Percentiles rank a stretch among this genome's conserved stretches.
Evolutionary conservation across 2,888 invertebrate species (phyloP).

Genomic region (Pollenia labialis): DNA sequence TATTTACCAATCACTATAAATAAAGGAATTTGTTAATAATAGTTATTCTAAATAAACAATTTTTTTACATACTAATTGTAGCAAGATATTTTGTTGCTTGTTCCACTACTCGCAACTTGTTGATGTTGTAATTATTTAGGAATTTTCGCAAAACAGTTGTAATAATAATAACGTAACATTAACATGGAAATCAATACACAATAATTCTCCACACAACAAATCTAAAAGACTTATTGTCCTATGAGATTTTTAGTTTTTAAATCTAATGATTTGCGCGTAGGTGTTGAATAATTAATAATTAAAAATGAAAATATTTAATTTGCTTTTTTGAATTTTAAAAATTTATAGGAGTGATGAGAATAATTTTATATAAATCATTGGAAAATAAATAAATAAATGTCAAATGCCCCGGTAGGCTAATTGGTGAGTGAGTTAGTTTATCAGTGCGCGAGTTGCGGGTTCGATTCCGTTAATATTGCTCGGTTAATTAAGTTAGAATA

Average conservation of each 20-base stretch:
- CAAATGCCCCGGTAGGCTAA: no score
- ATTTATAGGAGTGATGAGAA: conserved; percentile 67
- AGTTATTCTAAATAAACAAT: not conserved
- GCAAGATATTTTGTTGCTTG: not conserved
- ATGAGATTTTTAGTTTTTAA: not conserved
- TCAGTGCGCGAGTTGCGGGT: no score
- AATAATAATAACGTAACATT: not conserved
- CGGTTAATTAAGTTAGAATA: no score
- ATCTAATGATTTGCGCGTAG: conserved; percentile 28
- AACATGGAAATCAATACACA: no score
- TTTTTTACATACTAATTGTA: not conserved
- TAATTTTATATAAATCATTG: conserved; percentile 11
- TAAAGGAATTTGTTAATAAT: not conserved
- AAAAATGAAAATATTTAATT: not conserved
- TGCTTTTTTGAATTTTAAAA: conserved; percentile 45
- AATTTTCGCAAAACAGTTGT: not conserved
- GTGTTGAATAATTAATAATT: conserved; percentile 44
- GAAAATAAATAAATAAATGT: not conserved
- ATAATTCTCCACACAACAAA: no score
- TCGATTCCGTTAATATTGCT: no score
- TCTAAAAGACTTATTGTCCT: no score
- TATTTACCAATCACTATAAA: not conserved
- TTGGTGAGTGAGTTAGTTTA: no score
- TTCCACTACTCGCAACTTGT: not conserved
- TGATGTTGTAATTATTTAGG: not conserved